Conservation (phyloP, 2,888 invertebrate species). For the Lasioglossum figueresi region DNA sequence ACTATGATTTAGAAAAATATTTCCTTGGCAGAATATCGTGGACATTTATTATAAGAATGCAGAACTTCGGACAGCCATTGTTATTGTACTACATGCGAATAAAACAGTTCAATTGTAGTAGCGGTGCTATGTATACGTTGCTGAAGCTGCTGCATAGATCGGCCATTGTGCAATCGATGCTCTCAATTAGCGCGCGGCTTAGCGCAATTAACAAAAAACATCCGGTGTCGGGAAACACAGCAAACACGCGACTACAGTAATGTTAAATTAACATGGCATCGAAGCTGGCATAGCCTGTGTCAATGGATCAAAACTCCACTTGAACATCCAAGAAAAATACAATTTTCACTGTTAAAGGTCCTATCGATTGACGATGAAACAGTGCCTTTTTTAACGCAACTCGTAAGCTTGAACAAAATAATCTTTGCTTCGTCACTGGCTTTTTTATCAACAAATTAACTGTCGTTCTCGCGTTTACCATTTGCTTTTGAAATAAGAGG, state of each 20-base stretch:
- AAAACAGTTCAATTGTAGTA: background rate
- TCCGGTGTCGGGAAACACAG: background rate
- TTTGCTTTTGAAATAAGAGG: background rate
- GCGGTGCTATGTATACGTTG: background rate
- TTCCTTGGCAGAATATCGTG: background rate
- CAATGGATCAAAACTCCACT: background rate
- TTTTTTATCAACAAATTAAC: background rate
- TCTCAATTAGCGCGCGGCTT: constrained; percentile 8
- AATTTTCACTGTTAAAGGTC: background rate
- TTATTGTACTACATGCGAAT: background rate
- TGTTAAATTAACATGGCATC: constrained; percentile 11
- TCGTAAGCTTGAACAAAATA: background rate
- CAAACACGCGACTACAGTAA: background rate
- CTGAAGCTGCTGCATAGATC: background rate
- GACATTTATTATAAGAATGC: background rate
- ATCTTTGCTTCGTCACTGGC: constrained; percentile 5
- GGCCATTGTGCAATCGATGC: constrained; percentile 4
- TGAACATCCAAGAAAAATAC: background rate
- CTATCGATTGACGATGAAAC: background rate
- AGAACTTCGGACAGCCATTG: background rate
- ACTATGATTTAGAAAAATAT: background rate
- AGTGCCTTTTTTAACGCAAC: background rate
- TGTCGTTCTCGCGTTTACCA: background rate
- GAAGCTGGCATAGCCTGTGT: background rate
- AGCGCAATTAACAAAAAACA: constrained; percentile 23